Evolutionary conservation across 2,888 invertebrate species (phyloP).

Genomic region (Choristoneura rosaceana): DNA sequence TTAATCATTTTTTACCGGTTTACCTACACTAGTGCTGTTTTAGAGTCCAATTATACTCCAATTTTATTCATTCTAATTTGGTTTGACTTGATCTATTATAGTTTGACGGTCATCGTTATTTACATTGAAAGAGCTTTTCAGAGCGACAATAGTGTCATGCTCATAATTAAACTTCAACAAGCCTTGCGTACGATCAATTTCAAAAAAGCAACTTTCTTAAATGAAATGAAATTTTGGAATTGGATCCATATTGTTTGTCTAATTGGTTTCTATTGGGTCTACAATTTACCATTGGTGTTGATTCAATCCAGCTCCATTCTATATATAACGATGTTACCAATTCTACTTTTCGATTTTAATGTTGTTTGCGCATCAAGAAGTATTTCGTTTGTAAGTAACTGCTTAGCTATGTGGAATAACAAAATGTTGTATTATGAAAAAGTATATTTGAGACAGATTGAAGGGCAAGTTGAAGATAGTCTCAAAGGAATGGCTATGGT

Average conservation of each 20-base stretch:
- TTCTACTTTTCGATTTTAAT: background rate
- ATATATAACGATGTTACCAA: background rate
- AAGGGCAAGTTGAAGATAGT: background rate
- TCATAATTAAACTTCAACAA: constrained; percentile 3
- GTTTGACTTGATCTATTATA: background rate
- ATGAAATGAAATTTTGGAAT: background rate
- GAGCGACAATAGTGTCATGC: constrained; percentile 2
- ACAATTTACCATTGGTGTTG: background rate
- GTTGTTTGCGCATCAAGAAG: background rate
- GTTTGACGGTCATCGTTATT: background rate
- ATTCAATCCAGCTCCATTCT: too few relatives aligned
- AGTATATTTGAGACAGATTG: background rate
- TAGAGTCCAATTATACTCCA: too few relatives aligned
- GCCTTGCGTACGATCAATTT: background rate
- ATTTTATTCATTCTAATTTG: background rate
- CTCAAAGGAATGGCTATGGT: background rate
- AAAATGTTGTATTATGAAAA: background rate
- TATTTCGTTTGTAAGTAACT: background rate
- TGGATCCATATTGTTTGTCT: background rate
- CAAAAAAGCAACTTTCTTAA: background rate
- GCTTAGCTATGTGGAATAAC: background rate
- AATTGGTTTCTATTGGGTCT: background rate
- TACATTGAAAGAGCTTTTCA: background rate
- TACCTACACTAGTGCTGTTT: background rate
- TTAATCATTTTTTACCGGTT: background rate